phyloP scores from a whole-genome alignment of 2,888 invertebrate species.

The Carpatolechia fugitivella region DNA sequence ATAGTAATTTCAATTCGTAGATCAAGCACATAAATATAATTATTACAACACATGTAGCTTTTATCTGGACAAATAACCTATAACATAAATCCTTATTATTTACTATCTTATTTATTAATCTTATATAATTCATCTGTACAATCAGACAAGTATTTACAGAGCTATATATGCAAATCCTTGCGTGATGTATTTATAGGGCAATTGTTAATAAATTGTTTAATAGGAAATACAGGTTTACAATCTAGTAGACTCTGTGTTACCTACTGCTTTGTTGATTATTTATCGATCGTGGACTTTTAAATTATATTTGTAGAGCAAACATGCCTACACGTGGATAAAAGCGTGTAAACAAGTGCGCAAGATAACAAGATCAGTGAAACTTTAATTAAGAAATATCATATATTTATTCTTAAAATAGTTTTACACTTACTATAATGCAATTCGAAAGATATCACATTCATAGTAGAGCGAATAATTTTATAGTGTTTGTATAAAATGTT shows the following conservation, averaged over 20 bases:
- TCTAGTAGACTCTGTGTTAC: not conserved
- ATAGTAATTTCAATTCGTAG: too few species aligned
- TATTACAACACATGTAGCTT: not conserved
- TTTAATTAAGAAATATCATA: too few species aligned
- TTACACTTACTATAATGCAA: too few species aligned
- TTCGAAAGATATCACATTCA: too few species aligned
- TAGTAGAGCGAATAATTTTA: too few species aligned
- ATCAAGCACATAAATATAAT: too few species aligned
- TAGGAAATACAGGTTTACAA: slow-evolving; percentile 13
- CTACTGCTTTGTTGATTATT: not conserved
- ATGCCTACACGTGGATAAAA: too few species aligned
- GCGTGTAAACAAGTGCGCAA: not conserved
- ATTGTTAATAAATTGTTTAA: slow-evolving; percentile 11
- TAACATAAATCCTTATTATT: not conserved
- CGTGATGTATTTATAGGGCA: slow-evolving; percentile 14
- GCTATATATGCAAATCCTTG: slow-evolving; percentile 13
- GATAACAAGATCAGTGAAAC: too few species aligned
- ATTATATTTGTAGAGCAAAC: not conserved
- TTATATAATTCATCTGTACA: not conserved
- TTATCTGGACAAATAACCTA: not conserved
- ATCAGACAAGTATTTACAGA: slow-evolving; percentile 5
- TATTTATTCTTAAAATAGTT: too few species aligned
- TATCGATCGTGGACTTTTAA: slow-evolving; percentile 2
- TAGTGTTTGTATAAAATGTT: too few species aligned
- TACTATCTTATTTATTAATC: not conserved